Base-by-base conservation (phyloP, 2,888 invertebrate genomes). In the Dendrolimus houi region DNA sequence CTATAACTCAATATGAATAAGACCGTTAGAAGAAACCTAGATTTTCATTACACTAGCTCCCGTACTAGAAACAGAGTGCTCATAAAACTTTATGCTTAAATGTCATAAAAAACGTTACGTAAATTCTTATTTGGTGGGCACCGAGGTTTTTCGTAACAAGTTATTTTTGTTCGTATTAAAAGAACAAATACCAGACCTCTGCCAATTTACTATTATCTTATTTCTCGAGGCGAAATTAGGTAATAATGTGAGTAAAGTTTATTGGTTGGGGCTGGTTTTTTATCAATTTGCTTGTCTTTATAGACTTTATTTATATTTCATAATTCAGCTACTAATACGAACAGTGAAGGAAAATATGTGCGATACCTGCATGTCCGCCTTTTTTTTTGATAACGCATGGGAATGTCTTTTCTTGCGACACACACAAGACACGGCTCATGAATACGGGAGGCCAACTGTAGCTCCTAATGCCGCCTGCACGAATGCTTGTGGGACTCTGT, bases 11-110 rank as follows among this genome's bases (percentile, higher is more conserved):
- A 29, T 29, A 29, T 6, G 3, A 29, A 29, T 29, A 29, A 6
- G 6, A 29, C 29, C 29, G 29, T 29, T 29, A 29, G 3, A 29
- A 3, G 29, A 29, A 29, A 29, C 0, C 6, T 6, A 6, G 29
- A 29, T 29, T 29, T 29, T 29, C 17, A 6, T 29, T 29, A 40
- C 41, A 29, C 29, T 59, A 59, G 60, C 74, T 70, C 68, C 56
- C 17, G 42, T 57, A 58, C 69, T 72, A 69, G 59, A 55, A 56
- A 60, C 65, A 58, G 54, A 54, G 55, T 8, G 53, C 66, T 69
- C 79, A 69, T 83, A 76, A 81, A 80, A 75, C 62, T 76, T 79
- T 72, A 77, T 73, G 73, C 67, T 72, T 69, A 66, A 69, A 70
- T 70, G 69, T 68, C 65, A 71, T 77, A 74, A 80, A 77, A 73